These are phyloP conservation scores for Heliothis virescens DNA, from an alignment of 1,140 invertebrate species.

Conservation along the genomic window DNA sequence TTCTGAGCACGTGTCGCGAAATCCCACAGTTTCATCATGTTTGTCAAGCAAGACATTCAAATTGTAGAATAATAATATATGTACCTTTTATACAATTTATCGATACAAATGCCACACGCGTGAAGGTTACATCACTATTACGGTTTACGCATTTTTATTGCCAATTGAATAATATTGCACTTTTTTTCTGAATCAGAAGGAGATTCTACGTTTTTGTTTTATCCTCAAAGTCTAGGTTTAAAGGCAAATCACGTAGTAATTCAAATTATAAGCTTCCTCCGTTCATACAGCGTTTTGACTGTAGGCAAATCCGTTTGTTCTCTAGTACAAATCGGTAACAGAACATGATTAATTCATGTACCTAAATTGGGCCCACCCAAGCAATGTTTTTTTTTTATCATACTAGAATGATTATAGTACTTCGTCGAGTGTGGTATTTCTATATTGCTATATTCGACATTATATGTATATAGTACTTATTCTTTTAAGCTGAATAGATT, in stretches of 20 bases:
- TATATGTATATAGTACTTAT: no score
- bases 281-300: neutral
- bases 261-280: neutral
- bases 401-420: no score
- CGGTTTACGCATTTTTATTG: conserved; percentile 18
- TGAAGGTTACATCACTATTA: conserved; percentile 2
- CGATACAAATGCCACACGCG: conserved; percentile 39
- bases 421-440: no score
- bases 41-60: neutral
- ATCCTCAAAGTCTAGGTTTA: neutral
- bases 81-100: neutral
- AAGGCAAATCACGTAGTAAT: conserved; percentile 19
- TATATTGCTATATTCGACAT: no score
- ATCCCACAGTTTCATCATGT: neutral
- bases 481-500: no score
- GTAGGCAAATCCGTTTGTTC: no score
- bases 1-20: neutral
- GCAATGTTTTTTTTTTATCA: no score
- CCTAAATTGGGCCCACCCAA: no score
- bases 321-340: no score
- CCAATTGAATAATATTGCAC: conserved; percentile 28
- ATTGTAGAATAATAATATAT: neutral
- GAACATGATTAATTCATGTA: no score
- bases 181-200: neutral
- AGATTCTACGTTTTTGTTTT: no score